These are phyloP conservation scores for Hipparchia sbordonii DNA, from an alignment of 2,888 invertebrate genomes.

Conservation along the genomic window DNA sequence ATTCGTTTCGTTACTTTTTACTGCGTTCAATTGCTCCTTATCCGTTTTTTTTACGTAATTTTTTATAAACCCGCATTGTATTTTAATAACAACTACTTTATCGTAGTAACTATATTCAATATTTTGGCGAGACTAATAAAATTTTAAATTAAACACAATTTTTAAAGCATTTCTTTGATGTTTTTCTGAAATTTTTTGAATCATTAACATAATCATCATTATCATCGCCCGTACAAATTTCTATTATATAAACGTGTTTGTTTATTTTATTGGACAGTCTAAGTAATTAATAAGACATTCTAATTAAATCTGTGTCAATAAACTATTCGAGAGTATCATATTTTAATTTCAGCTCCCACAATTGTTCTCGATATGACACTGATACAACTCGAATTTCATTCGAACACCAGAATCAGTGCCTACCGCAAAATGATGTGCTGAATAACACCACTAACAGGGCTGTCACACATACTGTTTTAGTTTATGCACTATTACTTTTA, in stretches of 20 bases:
- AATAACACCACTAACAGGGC: conserved; percentile 7
- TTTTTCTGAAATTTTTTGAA: too few species aligned
- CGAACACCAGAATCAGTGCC: conserved; percentile 22
- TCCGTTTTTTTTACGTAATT: conserved; percentile 6
- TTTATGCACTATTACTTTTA: not conserved
- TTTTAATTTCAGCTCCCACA: conserved; percentile 25
- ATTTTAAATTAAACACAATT: not conserved
- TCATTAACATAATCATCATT: too few species aligned
- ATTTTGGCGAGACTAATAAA: not conserved
- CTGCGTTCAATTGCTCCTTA: conserved; percentile 14
- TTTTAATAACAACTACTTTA: not conserved
- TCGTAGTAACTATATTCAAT: not conserved
- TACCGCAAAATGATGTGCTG: conserved; percentile 16
- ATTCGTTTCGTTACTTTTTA: conserved; percentile 22
- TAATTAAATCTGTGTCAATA: not conserved
- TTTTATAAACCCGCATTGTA: not conserved
- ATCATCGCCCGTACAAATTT: too few species aligned
- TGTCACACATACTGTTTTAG: not conserved
- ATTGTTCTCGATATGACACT: conserved; percentile 28
- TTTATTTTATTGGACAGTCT: too few species aligned
- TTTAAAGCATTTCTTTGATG: not conserved
- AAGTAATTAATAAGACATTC: too few species aligned
- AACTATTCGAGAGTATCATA: not conserved
- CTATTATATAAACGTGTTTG: too few species aligned
- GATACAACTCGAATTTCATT: conserved; percentile 25